Conservation (phyloP, 2,888 invertebrate species). For the Zygaena filipendulae region DNA sequence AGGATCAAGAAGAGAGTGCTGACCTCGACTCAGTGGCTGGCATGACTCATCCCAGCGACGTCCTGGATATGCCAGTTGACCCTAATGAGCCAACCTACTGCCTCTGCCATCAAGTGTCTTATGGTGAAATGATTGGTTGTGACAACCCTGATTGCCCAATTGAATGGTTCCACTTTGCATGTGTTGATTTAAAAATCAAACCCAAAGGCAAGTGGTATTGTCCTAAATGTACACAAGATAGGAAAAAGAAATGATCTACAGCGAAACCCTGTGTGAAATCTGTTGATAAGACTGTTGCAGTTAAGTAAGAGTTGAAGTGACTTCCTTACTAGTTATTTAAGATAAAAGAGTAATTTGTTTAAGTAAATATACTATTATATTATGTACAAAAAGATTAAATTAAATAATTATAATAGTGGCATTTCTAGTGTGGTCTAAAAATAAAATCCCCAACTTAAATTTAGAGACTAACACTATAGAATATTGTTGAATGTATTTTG, state of each 20-base stretch:
- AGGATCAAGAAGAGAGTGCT: slow-evolving; percentile 54
- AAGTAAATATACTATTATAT: slow-evolving; percentile 14
- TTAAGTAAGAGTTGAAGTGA: slow-evolving; percentile 48
- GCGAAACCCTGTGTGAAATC: slow-evolving; percentile 34
- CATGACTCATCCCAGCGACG: slow-evolving; percentile 88
- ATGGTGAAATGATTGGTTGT: slow-evolving; percentile 97
- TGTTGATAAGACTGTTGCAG: slow-evolving; percentile 47
- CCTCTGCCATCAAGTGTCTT: slow-evolving; percentile 96
- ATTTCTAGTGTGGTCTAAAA: slow-evolving; percentile 12
- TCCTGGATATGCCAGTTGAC: slow-evolving; percentile 91
- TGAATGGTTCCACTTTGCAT: slow-evolving; percentile 97
- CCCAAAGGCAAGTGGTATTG: slow-evolving; percentile 98
- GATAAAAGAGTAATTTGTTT: too few relatives aligned
- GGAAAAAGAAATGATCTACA: slow-evolving; percentile 79
- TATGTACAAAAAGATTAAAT: slow-evolving; percentile 17
- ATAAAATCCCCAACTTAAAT: too few relatives aligned
- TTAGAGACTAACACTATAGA: too few relatives aligned
- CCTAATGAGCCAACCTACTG: slow-evolving; percentile 99
- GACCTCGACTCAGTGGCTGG: slow-evolving; percentile 64
- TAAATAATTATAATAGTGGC: slow-evolving; percentile 9
- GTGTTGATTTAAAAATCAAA: slow-evolving; percentile 89
- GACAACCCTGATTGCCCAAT: slow-evolving; percentile 91
- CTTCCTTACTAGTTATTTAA: too few relatives aligned
- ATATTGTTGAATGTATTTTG: slow-evolving; percentile 1
- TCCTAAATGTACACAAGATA: slow-evolving; percentile 87